Evolutionary conservation across 1,140 invertebrate genomes (phyloP), one percentile per base, ranked within the genome.

Genomic region (Penaeus indicus): DNA sequence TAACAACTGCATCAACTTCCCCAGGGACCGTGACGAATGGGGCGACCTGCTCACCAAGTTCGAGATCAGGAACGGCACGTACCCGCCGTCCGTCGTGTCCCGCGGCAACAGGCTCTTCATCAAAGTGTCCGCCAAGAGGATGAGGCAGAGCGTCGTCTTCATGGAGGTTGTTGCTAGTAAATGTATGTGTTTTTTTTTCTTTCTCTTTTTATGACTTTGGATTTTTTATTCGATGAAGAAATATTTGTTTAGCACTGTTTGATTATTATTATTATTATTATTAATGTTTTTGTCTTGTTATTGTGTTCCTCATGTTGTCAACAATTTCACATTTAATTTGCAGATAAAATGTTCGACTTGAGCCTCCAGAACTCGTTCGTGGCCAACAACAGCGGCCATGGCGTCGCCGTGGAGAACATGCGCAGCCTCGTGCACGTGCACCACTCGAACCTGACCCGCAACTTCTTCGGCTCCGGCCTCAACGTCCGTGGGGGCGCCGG

Each of bases 331-430:
- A 38, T 82, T 87, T 64, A 84, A 63, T 92, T 93, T 75, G 16
- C 91, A 95, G 95, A 94, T 87, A 97, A 97, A 94, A 96, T 95
- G 78, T 96, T 96, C 91, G 97, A 99, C 92, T 94, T 99, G 3
- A 97, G 97, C 89, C 94, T 99, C 13, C 96, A 96, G 0, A 95
- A 96, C 90, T 96, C 96, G 25, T 95, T 96, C 38, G 95, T 99
- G 64, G 95, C 95, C 0, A 95, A 97, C 91, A 99, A 99, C 93
- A 96, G 96, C 91, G 98, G 98, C 1, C 95, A 98, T 93, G 99
- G 99, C 47, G 95, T 99, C 77, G 96, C 95, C 8, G 95, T 96
- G 13, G 96, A 98, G 92, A 97, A 97, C 92, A 93, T 98, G 77
- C 94, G 97, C 91, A 97, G 96, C 3, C 95, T 96, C 90, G 92